Conservation (phyloP, 1,140 invertebrate genomes). For the Drosophila kikkawai region DNA sequence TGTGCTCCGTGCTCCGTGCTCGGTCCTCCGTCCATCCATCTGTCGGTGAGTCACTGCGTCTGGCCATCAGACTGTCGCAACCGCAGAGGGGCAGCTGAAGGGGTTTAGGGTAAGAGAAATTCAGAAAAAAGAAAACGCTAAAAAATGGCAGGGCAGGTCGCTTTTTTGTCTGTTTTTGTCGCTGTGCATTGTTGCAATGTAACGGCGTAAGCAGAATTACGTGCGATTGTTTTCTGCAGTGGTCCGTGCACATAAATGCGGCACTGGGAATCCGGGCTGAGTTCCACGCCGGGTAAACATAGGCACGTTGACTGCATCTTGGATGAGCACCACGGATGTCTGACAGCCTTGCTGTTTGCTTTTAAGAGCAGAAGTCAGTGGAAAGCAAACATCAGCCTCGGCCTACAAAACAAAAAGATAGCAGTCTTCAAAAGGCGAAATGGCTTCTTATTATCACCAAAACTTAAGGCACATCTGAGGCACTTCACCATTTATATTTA, state of each 20-base stretch:
- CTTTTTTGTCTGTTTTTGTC: slow-evolving; percentile 34
- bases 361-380: slow-evolving; percentile 9
- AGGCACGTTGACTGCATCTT: slow-evolving; percentile 80
- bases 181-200: slow-evolving; percentile 70
- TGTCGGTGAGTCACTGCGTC: slow-evolving; percentile 36
- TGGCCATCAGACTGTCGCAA: slow-evolving; percentile 67
- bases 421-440: neutral
- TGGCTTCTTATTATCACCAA: neutral
- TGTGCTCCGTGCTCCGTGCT: slow-evolving; percentile 10
- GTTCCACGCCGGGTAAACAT: slow-evolving; percentile 71
- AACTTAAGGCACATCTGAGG: neutral
- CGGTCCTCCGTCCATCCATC: slow-evolving; percentile 19
- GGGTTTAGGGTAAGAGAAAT: slow-evolving; percentile 13
- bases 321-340: slow-evolving; percentile 62
- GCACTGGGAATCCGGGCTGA: slow-evolving; percentile 28
- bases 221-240: slow-evolving; percentile 82
- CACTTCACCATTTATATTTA: neutral
- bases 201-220: slow-evolving; percentile 82
- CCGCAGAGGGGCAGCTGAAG: slow-evolving; percentile 45
- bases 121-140: slow-evolving; percentile 45
- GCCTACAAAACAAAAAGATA: neutral
- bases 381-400: slow-evolving; percentile 6
- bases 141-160: slow-evolving; percentile 57
- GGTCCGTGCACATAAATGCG: slow-evolving; percentile 77
- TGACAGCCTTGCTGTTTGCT: slow-evolving; percentile 58